phyloP scores from a whole-genome alignment of 2,113 vertebrate species.

The Telmatochromis bifrenatus region DNA sequence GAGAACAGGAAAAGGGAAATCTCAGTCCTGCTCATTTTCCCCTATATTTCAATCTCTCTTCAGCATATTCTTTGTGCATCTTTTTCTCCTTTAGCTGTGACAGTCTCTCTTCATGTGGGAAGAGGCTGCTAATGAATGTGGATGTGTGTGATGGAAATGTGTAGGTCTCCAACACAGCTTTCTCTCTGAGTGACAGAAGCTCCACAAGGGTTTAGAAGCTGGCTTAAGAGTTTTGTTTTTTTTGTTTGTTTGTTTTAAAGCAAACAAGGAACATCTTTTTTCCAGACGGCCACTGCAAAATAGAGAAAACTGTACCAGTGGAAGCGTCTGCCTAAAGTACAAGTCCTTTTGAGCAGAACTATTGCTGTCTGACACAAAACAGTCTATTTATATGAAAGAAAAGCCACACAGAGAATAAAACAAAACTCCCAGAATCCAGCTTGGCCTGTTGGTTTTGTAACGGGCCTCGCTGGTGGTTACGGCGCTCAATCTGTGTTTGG shows the following conservation, averaged over 20 bases:
- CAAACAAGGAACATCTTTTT: constrained; percentile 47
- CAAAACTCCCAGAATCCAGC: not conserved
- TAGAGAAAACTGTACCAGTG: constrained; percentile 10
- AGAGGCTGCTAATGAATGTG: constrained; percentile 43
- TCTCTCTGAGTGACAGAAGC: constrained; percentile 41
- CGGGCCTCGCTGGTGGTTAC: constrained; percentile 1
- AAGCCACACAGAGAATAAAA: not conserved
- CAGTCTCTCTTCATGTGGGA: constrained; percentile 24
- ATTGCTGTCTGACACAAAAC: constrained; percentile 11
- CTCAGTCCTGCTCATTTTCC: not conserved
- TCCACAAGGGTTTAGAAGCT: constrained; percentile 33
- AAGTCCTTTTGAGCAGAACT: constrained; percentile 22
- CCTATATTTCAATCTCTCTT: not conserved
- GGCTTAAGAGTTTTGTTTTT: not conserved
- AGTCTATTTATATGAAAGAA: not conserved
- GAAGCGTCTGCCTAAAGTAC: not conserved
- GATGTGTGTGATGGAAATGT: constrained; percentile 29
- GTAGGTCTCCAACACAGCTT: constrained; percentile 28
- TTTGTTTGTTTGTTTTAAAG: not conserved
- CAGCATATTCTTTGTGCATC: not conserved
- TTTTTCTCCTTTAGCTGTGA: constrained; percentile 17
- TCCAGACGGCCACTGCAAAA: constrained; percentile 40
- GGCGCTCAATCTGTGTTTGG: constrained; percentile 19
- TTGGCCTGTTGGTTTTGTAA: constrained; percentile 31
- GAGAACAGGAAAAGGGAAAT: not conserved